Conservation (phyloP, 2,797 vertebrate genomes). For the Balearica regulorum region DNA sequence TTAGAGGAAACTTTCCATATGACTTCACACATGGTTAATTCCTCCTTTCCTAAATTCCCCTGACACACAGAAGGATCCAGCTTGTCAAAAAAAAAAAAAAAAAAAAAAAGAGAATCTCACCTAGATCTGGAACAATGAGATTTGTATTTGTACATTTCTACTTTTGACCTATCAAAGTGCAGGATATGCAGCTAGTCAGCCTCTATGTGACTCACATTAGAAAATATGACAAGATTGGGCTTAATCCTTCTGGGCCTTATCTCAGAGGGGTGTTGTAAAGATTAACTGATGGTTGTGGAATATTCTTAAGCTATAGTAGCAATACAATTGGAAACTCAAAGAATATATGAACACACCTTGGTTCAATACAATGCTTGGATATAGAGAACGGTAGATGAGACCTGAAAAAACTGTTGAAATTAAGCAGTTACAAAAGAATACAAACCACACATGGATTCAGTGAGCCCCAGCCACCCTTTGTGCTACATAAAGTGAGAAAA, state of each 20-base stretch:
- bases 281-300: not conserved
- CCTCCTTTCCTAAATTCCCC: not conserved
- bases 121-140: not conserved
- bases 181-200: not conserved
- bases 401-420: not conserved
- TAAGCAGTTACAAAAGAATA: not conserved
- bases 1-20: not conserved
- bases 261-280: not conserved
- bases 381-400: not conserved
- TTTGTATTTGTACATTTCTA: not conserved
- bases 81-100: not conserved
- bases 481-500: not conserved
- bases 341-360: not conserved
- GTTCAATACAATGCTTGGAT: not conserved
- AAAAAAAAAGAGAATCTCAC: not conserved
- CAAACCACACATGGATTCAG: not conserved
- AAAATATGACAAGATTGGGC: slow-evolving; percentile 6
- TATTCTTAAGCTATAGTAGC: not conserved
- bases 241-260: not conserved
- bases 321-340: not conserved
- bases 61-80: not conserved
- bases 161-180: not conserved
- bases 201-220: not conserved
- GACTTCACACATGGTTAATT: not conserved
- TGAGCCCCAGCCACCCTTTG: not conserved